Base-by-base conservation (phyloP, 2,797 vertebrate species). In the Okamejei kenojei region DNA sequence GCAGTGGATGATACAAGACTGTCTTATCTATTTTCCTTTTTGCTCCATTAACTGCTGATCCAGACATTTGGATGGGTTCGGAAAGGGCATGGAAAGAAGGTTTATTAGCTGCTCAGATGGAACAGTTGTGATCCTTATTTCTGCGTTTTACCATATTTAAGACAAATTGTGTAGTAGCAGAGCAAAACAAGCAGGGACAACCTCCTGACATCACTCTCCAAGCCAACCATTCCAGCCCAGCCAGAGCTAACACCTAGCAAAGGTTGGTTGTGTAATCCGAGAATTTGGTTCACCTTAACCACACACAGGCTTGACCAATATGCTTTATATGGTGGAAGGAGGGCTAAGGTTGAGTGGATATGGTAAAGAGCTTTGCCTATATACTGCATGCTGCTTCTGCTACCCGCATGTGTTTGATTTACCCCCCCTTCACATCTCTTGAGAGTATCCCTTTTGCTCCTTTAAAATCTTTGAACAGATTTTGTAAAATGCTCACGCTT, bases 191-290 rank as follows among this genome's bases (percentile, higher is more conserved):
- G 17, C 15, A 9, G n/a, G n/a, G 61, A 1, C 32, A 63, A 35
- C 63, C 61, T 21, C 29, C 84, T 88, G 84, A 88, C 61, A 68
- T 88, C 61, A 88, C n/a, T 35, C 61, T 88, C 5, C 63, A 68
- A n/a, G 84, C 84, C 74, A 76, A 76, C 11, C 21, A 21, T 58
- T 17, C 90, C 74, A 73, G 68, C 90, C 58, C 74, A 73, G 68
- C 90, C 58, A 45, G 73, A 92, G 90, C 90, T 92, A 92, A 92
- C 68, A 73, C 71, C 54, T 76, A 71, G 23, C 10, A 38, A 35
- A 74, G 38, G 90, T 76, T 92, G 90, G 5, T 92, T 71, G 68
- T 92, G 90, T 9, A 58, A 76, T 71, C 35, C 58, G 68, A 23
- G 68, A n/a, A 38, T 45, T 45, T 92, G 68, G 38, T 76, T 76